Evolutionary conservation across 2,888 invertebrate genomes (phyloP), one percentile per base, ranked within the genome.

Genomic region (Acronicta alni): DNA sequence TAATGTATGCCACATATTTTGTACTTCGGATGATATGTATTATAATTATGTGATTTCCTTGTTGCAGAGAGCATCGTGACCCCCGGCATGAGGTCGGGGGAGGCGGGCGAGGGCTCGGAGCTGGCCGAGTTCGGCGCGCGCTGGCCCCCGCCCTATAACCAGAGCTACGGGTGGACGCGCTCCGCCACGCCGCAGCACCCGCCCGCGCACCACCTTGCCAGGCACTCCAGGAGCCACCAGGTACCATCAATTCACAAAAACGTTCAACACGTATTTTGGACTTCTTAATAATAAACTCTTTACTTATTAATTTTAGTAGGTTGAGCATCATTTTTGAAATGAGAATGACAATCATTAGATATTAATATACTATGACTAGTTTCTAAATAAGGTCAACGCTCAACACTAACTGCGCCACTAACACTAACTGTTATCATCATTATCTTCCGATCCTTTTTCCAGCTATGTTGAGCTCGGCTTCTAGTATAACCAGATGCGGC

Each of bases 31-130:
- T 20, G 20, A 20, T 20, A 20, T n/a, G n/a, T n/a, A n/a, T 57
- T 56, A 18, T 43, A 46, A 45, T 32, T 12, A 38, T 14, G 30
- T 30, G 1, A 14, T 49, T 9, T 43, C 8, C 6, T 67, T 68
- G 72, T 67, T 66, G 1, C 77, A 92, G 93, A 79, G 84, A 77
- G 76, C 76, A 81, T 76, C 80, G 88, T 84, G 88, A 88, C 92
- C 95, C 95, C 94, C 92, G 95, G 94, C 92, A 94, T 95, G 92
- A 93, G 95, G 92, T 93, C 95, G 91, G 93, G 95, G 92, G 93
- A 92, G 91, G 93, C 85, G 89, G 93, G 91, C 87, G 95, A 91
- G 95, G 95, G 89, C 82, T 93, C 94, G 77, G 94, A 94, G 90
- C 90, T 94, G 88, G 92, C 93, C 85, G 94, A 93, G 90, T 89